These are phyloP conservation scores for Chrysochloris asiatica DNA, from an alignment of 2,113 vertebrate species.

Conservation along the genomic window DNA sequence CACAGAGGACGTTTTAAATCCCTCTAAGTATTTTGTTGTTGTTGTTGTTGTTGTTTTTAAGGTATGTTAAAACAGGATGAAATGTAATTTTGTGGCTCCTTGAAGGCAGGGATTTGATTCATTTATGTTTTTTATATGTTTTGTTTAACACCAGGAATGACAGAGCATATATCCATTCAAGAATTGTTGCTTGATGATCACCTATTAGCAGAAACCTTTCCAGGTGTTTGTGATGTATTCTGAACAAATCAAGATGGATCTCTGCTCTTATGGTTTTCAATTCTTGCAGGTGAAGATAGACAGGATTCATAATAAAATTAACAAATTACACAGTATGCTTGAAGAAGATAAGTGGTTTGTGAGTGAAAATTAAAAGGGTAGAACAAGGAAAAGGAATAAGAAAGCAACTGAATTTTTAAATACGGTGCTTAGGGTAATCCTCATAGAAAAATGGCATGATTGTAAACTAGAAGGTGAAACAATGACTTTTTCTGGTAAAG, in stretches of 20 bases:
- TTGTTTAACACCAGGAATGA: neutral
- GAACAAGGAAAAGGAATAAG: accelerated
- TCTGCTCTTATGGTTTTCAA: neutral
- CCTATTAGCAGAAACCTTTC: accelerated
- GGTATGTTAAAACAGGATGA: neutral
- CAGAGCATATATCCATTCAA: neutral
- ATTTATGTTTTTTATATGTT: neutral
- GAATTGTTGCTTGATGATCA: neutral
- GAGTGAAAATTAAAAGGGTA: neutral
- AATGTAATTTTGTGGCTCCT: neutral
- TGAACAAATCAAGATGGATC: neutral
- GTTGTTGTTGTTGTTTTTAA: too few relatives aligned
- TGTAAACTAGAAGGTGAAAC: neutral
- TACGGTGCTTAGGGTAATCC: neutral
- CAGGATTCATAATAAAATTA: neutral
- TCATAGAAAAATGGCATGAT: neutral
- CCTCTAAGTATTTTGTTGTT: too few relatives aligned
- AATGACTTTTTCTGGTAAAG: accelerated
- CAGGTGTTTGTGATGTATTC: neutral
- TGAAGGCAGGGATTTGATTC: too few relatives aligned
- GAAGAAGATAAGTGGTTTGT: neutral
- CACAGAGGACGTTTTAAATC: neutral
- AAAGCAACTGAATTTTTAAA: neutral
- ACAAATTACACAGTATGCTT: neutral
- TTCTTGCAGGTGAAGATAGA: neutral